Conservation (phyloP, 2,888 invertebrate genomes). For the Phlogophora meticulosa region DNA sequence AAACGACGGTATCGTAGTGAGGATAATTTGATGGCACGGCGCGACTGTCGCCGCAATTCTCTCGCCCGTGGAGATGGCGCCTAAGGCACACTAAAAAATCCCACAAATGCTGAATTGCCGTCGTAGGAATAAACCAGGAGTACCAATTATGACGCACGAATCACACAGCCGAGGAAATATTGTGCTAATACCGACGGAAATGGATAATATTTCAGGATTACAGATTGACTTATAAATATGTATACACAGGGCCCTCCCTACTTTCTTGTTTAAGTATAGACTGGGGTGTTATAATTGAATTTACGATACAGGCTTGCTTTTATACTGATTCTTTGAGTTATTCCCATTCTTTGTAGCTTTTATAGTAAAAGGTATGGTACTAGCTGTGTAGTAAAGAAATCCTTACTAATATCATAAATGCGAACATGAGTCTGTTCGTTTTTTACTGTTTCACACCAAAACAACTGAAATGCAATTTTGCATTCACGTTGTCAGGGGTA, state of each 20-base stretch:
- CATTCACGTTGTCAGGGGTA: no score
- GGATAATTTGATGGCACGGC: no score
- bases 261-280: slow-evolving; percentile 31
- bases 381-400: slow-evolving; percentile 1
- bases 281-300: slow-evolving; percentile 23
- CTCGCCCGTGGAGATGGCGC: no score
- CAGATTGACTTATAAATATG: slow-evolving; percentile 37
- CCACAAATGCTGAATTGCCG: neutral
- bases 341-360: slow-evolving; percentile 15
- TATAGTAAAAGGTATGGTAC: slow-evolving; percentile 3
- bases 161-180: slow-evolving; percentile 21
- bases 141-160: slow-evolving; percentile 32
- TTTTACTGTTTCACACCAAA: no score
- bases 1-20: no score
- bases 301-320: slow-evolving; percentile 27
- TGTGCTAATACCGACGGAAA: slow-evolving; percentile 21
- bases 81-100: neutral
- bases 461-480: no score
- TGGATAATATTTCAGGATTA: slow-evolving; percentile 31
- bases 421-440: no score
- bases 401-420: no score
- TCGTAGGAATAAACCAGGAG: slow-evolving; percentile 16
- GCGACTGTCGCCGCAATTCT: no score
- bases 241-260: slow-evolving; percentile 13
- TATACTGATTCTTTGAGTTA: slow-evolving; percentile 1